These are phyloP conservation scores for Pasiphila rectangulata DNA, from an alignment of 2,888 invertebrate genomes.

Conservation along the genomic window DNA sequence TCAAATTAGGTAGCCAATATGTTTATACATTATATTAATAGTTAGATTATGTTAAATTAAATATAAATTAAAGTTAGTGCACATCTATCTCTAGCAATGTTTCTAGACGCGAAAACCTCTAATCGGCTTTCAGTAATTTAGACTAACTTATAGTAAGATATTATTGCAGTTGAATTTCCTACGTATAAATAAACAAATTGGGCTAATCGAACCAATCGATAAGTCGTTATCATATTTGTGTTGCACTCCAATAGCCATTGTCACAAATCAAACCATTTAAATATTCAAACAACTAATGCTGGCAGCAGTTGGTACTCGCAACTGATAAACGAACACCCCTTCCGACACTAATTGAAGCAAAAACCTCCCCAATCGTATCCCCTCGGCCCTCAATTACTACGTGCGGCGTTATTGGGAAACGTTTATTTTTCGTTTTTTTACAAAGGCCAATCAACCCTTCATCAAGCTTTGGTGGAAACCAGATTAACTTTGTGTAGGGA, in stretches of 20 bases:
- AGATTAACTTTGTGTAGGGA: neutral
- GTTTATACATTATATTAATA: no score
- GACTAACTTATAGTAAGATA: no score
- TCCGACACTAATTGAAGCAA: conserved; percentile 45
- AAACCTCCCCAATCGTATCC: conserved; percentile 34
- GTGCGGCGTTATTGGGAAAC: neutral
- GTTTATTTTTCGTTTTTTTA: neutral
- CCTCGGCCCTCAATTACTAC: conserved; percentile 34
- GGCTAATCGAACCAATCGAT: no score
- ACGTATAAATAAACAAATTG: no score
- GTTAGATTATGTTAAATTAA: no score
- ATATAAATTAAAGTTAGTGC: no score
- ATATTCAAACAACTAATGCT: conserved; percentile 12
- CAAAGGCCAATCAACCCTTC: conserved; percentile 1
- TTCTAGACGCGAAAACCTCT: no score
- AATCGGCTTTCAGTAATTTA: no score
- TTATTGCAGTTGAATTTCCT: no score
- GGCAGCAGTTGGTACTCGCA: neutral
- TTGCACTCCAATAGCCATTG: neutral
- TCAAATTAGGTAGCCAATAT: no score
- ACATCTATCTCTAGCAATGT: no score
- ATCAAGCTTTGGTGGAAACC: neutral
- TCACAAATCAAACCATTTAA: neutral
- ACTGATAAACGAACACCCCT: conserved; percentile 31
- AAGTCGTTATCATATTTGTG: no score